Base-by-base conservation (phyloP, 2,888 invertebrate species). In the Hemaris fuciformis region DNA sequence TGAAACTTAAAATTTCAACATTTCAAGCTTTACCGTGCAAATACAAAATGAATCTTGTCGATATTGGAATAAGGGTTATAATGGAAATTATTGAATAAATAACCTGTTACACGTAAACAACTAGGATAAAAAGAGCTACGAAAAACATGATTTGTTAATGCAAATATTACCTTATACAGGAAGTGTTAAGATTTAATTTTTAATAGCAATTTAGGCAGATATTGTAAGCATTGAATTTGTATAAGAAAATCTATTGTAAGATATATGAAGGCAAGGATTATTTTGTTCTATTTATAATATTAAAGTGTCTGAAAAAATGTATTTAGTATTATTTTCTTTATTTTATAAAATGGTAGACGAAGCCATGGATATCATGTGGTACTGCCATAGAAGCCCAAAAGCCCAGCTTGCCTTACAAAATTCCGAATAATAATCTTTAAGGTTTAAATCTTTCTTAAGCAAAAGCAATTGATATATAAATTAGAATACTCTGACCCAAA, bases 1-100 rank as follows among this genome's bases (percentile, higher is more conserved):
- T 74, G 76, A 70, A 72, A 66, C 73, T 70, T 66, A 65, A 72
- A 68, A 68, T 65, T 67, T 61, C 68, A 53, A 67, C 65, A 63
- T 63, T 61, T 56, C 64, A 59, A 63, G 68, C 67, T 71, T 64
- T 60, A 57, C 34, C 27, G 62, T 60, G 61, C 60, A 45, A 56
- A 27, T 15, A 25, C 18, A 31, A 53, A 53, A 31, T 18, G 53
- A 53, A 18, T 27, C 18, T 53, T 53, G 53, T 23, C 2, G 0
- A 8, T 31, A 18, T 53, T 31, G 18, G 15, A 20, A 31, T 31
- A 53, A 18, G 53, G 53, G 15, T 18, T 53, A 53, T 10, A 27
- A 48, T 48, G n/a, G 38, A 4, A 27, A 18, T 18, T 3, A 20
- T 48, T 15, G 25, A 15, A 25, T 15, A n/a, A 25, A 15, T 27